Conservation (phyloP, 2,888 invertebrate genomes). For the Caenorhabditis afra region DNA sequence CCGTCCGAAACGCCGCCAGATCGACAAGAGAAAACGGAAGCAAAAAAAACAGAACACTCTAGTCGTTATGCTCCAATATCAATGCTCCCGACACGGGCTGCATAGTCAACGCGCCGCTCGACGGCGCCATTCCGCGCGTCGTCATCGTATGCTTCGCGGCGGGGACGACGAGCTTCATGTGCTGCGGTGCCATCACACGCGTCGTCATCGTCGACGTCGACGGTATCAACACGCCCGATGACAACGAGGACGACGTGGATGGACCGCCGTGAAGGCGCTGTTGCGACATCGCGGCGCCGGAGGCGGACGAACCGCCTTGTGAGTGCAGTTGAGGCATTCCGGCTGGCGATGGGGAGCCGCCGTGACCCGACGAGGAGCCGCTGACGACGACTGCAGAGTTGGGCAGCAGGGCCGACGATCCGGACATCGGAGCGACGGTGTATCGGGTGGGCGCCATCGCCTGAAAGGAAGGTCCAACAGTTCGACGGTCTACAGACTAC, state of each 20-base stretch:
- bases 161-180: background rate
- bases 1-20: background rate
- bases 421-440: conserved; percentile 17
- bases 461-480: conserved; percentile 3
- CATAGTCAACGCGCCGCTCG: conserved; percentile 15
- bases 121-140: conserved; percentile 28
- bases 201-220: conserved; percentile 2
- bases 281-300: conserved; percentile 34
- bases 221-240: background rate
- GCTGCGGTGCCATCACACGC: conserved; percentile 25
- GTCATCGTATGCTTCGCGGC: background rate
- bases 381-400: conserved; percentile 14
- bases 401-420: background rate
- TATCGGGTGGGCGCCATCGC: conserved; percentile 37
- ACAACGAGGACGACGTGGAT: background rate
- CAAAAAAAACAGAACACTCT: background rate
- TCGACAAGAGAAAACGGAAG: background rate
- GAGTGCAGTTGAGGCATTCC: conserved; percentile 56
- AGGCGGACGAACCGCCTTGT: conserved; percentile 8
- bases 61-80: conserved; percentile 23
- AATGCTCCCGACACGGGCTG: conserved; percentile 25
- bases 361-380: background rate
- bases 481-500: no score
- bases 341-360: conserved; percentile 4
- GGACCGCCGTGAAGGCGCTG: conserved; percentile 9